Evolutionary conservation across 2,113 vertebrate genomes (phyloP), one percentile per base, ranked within the genome.

Genomic region (Aythya baeri): DNA sequence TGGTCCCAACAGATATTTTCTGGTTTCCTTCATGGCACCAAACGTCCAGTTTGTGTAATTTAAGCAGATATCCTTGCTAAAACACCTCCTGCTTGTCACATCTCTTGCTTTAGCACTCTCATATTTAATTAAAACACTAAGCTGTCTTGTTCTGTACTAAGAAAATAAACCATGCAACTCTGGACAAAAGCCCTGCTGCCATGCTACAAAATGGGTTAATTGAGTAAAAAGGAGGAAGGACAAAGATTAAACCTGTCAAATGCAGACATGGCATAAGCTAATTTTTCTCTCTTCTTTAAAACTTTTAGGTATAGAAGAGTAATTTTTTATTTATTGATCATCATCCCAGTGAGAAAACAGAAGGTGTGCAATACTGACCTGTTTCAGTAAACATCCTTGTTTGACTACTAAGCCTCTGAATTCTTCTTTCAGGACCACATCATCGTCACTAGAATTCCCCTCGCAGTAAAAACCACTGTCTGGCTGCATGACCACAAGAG

Each of bases 391-490:
- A 86, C 99, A 99, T 52, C 99, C 99, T 85, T 99, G 99, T 92
- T 99, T 99, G 31, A 99, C 94, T 84, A 99, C 97, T n/a, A 98
- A 96, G 21, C 99, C 99, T 98, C 99, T 98, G 98, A 99, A 99
- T 96, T 99, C 99, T 93, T 99, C 99, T 93, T 98, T 99, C 91
- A 99, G 14, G 66, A 99, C 94, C 49, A 97, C 94, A 4, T 99
- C 99, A 32, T 99, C 99, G 80, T 99, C 99, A 68, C 99, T 99
- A 84, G 99, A 99, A 96, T 99, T 99, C 46, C 98, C 99, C 93
- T 99, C 99, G 66, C 98, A 99, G 98, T 98, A 99, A 92, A 99
- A 99, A 9, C 99, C 99, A 66, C 99, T 99, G 91, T 99, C 99
- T 76, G 98, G 98, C 99, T 99, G 90, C 84, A 89, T 52, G 27